Base-by-base conservation (phyloP, 1,140 invertebrate species). In the Papilio xuthus region DNA sequence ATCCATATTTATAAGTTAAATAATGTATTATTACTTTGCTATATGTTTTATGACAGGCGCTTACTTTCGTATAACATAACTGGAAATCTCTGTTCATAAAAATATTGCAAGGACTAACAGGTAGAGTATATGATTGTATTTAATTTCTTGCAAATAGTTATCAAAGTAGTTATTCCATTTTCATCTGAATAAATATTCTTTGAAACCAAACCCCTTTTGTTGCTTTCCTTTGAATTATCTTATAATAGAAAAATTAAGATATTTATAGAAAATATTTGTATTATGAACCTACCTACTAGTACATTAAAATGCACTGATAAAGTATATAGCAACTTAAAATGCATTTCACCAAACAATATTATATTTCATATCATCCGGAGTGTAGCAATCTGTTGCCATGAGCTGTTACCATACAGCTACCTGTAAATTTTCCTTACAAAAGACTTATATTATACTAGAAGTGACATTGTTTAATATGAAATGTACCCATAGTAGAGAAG, bases 341-440 rank as follows among this genome's bases (percentile, higher is more conserved):
- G 60, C 60, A 63, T 67, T 67, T 28, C 26, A 67, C 4, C 13
- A 12, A 15, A 67, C 13, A 28, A 18, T 67, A 67, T 67, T 63
- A 28, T 63, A 67, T 67, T 67, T 67, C 12, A 67, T 67, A 32
- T 67, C 60, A 67, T 67, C 60, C 60, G 60, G 4, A 67, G 26
- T 67, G 60, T 32, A 18, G 60, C 60, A 67, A 67, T 67, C 60
- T 67, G 60, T 67, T 67, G 60, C 60, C 60, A 67, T 67, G 13
- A 32, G 60, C 0, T 67, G 26, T 67, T 28, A 67, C 60, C 60
- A 67, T 26, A 67, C 60, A 67, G 60, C 26, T 67, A 67, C 60
- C 60, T 67, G 60, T 67, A 67, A 67, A 67, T 67, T 67, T 67
- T 60, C 56, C 56, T 60, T 67, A 67, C 26, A 67, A 67, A 28